Percentiles rank a stretch among this genome's conserved stretches.
Evolutionary conservation across 2,797 vertebrate species (phyloP).

Genomic region (Gambelia wislizenii): DNA sequence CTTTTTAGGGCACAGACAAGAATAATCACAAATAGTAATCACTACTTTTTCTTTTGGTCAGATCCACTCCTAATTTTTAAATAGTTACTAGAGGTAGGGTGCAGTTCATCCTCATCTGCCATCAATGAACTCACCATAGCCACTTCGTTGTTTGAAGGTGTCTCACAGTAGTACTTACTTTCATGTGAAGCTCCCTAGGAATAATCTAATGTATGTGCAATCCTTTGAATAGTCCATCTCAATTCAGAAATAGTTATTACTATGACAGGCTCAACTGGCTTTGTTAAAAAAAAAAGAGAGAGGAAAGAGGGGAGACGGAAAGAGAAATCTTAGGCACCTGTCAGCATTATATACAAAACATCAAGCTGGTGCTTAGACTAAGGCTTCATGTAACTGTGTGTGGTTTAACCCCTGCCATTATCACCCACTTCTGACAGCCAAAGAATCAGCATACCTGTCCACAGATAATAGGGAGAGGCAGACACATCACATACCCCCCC

Average conservation of each 20-base stretch:
- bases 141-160: not conserved
- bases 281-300: slow-evolving; percentile 25
- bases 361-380: slow-evolving; percentile 30
- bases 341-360: not conserved
- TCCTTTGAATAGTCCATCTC: slow-evolving; percentile 52
- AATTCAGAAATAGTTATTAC: slow-evolving; percentile 59
- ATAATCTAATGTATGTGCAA: slow-evolving; percentile 26
- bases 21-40: too few relatives aligned
- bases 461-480: slow-evolving; percentile 13
- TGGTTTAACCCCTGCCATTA: slow-evolving; percentile 34
- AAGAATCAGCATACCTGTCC: slow-evolving; percentile 32
- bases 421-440: not conserved
- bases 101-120: not conserved
- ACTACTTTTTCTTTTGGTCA: not conserved
- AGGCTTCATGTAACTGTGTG: slow-evolving; percentile 45
- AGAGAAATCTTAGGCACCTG: slow-evolving; percentile 48
- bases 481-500: not conserved
- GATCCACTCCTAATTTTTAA: not conserved
- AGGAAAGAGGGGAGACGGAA: not conserved
- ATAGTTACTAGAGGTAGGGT: not conserved
- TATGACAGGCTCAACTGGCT: slow-evolving; percentile 50
- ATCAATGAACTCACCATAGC: not conserved
- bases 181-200: not conserved
- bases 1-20: not conserved
- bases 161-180: not conserved